phyloP scores from a whole-genome alignment of 2,888 invertebrate genomes.

The Tinea trinotella region DNA sequence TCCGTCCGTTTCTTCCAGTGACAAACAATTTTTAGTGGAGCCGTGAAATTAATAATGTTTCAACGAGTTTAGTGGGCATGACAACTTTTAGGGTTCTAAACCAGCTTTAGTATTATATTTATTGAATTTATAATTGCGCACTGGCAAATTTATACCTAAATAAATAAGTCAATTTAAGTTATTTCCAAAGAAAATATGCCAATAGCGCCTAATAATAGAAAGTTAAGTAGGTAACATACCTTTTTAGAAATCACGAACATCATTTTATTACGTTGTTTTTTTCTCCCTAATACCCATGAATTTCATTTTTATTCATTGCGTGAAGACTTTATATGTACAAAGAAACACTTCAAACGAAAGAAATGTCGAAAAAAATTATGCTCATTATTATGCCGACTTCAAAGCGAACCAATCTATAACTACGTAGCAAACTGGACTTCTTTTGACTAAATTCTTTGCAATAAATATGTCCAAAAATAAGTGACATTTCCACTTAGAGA shows the following conservation, averaged over 20 bases:
- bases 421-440: constrained; percentile 13
- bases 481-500: constrained; percentile 6
- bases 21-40: too few species aligned
- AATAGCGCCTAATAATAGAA: not conserved
- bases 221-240: not conserved
- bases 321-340: constrained; percentile 8
- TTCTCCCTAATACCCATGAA: constrained; percentile 10
- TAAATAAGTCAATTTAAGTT: too few species aligned
- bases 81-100: too few species aligned
- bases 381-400: constrained; percentile 38
- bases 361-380: constrained; percentile 11
- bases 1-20: too few species aligned
- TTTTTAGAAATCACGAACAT: constrained; percentile 7
- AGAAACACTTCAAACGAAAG: constrained; percentile 17
- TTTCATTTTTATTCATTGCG: constrained; percentile 15
- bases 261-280: constrained; percentile 12
- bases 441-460: constrained; percentile 17
- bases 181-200: not conserved
- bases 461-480: constrained; percentile 16
- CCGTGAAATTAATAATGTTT: too few species aligned
- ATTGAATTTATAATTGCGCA: too few species aligned
- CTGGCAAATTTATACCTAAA: too few species aligned
- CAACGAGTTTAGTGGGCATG: too few species aligned
- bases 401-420: constrained; percentile 26
- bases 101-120: too few species aligned